Base-by-base conservation (phyloP, 2,797 vertebrate genomes). In the Xerus rutilus region DNA sequence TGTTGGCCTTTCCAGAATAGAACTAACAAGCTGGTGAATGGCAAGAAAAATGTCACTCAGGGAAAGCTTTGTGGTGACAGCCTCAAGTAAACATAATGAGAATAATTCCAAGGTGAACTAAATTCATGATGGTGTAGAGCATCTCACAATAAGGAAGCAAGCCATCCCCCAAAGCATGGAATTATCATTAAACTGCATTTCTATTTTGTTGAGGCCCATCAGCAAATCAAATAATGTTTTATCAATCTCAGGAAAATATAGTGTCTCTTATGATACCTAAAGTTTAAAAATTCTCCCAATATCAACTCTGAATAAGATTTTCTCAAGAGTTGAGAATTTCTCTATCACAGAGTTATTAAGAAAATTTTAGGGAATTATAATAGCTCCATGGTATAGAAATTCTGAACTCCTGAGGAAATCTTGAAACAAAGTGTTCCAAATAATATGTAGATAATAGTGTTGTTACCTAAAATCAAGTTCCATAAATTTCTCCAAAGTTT, bases 141-240 rank as follows among this genome's bases (percentile, higher is more conserved):
- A n/a, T 83, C 54, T 92, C 35, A 28, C 11, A 8, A 4, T 45
- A 28, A 85, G 20, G 30, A 83, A 88, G 64, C 20, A 73, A 79
- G 21, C 1, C 54, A 69, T 10, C n/a, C 49, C 23, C 43, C 43
- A 28, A 39, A 45, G 30, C 17, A 59, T 3, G 18, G 8, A n/a
- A 59, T 76, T 47, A 62, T 62, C 45, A 74, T 72, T 88, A 30
- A 64, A 64, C 25, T 86, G 4, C 2, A 43, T 82, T 64, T 35
- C 45, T 86, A 30, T 67, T 95, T 81, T 81, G 35, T 49, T 72
- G 62, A 65, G 18, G 6, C 88, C 9, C 14, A 86, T 52, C 15
- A 79, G 49, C 21, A 93, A 82, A 28, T 88, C 30, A 76, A 78
- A 82, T 25, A n/a, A 82, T 32, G 12, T 79, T 94, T n/a, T 74